Evolutionary conservation across 2,113 vertebrate genomes (phyloP), one percentile per base, ranked within the genome.

Genomic region (Sciurus niger): DNA sequence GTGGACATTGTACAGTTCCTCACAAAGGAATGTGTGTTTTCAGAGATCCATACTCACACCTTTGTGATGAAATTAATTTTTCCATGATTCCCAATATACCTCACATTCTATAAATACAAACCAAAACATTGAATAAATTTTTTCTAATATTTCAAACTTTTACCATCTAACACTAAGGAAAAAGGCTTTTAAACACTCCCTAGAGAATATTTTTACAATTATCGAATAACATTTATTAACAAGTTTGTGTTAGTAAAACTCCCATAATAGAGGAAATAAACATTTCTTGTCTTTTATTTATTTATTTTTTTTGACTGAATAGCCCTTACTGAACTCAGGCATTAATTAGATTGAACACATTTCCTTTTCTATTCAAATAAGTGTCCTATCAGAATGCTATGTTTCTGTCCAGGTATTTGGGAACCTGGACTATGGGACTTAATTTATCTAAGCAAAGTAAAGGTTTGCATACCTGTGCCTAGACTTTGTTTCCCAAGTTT

Each of bases 201-300:
- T 94, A 48, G 53, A 97, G 84, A 94, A 92, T 94, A 96, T 96
- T 70, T 70, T 17, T 7, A 89, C 30, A 97, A 95, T 96, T 82
- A 97, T 78, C 25, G 74, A 95, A 96, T 96, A 63, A 86, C 18
- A 53, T 24, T 98, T 96, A 97, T 96, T 93, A 94, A 77, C 65
- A 98, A 90, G 95, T 84, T 78, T 92, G 30, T 96, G 84, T 93
- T 98, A 97, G 86, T 95, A 94, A 98, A 97, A 67, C 88, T 97
- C 90, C 25, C 63, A 84, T 93, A 95, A 93, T 87, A 97, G 97
- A 96, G 96, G 95, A 98, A 97, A 97, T 82, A 94, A 94, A 96
- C 87, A 95, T 97, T 68, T 98, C 92, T 86, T 93, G 84, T 97
- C 94, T 97, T 92, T 98, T 97, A 72, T 96, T 98, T 40, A 40